phyloP scores from a whole-genome alignment of 2,113 vertebrate genomes.

The Ciconia boyciana region DNA sequence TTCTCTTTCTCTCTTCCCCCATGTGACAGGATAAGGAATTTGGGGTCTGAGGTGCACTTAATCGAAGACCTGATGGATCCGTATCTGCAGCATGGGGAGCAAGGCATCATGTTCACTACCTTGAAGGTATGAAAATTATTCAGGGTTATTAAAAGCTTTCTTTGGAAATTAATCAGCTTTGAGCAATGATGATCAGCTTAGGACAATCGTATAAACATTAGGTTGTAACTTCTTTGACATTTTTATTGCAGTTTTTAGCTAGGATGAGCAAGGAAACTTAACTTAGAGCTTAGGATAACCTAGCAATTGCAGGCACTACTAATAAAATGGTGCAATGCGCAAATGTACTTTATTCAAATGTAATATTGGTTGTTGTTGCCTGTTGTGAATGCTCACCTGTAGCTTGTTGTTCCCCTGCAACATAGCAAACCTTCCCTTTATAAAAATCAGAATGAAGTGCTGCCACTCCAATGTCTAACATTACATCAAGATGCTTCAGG shows the following conservation, averaged over 20 bases:
- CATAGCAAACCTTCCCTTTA: not conserved
- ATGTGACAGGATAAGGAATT: conserved; percentile 87
- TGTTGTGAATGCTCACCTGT: not conserved
- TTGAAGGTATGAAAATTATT: conserved; percentile 80
- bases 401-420: not conserved
- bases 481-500: not conserved
- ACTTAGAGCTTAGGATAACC: not conserved
- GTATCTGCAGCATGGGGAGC: conserved; percentile 94
- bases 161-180: not conserved
- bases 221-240: not conserved
- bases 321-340: not conserved
- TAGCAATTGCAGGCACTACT: not conserved
- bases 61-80: conserved; percentile 99
- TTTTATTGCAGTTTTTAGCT: not conserved
- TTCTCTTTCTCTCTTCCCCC: not conserved
- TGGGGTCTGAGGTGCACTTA: conserved; percentile 96
- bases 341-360: not conserved
- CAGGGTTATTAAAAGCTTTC: not conserved
- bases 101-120: conserved; percentile 99
- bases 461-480: not conserved
- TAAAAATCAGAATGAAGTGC: not conserved
- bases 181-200: not conserved
- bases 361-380: not conserved
- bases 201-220: not conserved
- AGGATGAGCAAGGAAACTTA: not conserved